A percentile compares a stretch with the other conserved stretches of the same genome.
Evolutionary conservation across 1,140 invertebrate genomes (phyloP).

Genomic region (Solen grandis): DNA sequence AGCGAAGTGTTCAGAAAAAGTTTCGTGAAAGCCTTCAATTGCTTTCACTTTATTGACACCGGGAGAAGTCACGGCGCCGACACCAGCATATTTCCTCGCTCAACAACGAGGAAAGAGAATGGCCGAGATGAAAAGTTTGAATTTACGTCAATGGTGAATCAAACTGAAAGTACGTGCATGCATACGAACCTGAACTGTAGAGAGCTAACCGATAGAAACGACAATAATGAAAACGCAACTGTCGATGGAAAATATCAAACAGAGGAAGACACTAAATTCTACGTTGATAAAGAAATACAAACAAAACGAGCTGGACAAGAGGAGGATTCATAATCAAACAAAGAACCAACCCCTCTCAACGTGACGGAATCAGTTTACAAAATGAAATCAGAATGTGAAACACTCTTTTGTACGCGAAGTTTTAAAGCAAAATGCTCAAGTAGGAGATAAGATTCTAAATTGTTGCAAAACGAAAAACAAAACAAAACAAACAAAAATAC

Average conservation of each 20-base stretch:
- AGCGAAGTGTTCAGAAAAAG: constrained; percentile 89
- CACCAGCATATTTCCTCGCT: constrained; percentile 91
- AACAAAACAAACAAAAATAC: no score
- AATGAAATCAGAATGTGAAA: no score
- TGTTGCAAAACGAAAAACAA: no score
- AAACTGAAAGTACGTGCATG: constrained; percentile 45
- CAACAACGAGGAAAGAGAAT: constrained; percentile 45
- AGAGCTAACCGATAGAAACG: constrained; percentile 8
- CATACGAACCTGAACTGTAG: constrained; percentile 11
- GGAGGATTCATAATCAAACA: no score
- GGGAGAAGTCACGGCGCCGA: constrained; percentile 87
- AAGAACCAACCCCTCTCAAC: no score
- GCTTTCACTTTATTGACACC: constrained; percentile 69
- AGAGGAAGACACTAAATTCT: constrained; percentile 18
- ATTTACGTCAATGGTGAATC: constrained; percentile 56
- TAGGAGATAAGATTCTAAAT: no score
- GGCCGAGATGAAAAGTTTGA: constrained; percentile 53
- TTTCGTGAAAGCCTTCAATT: constrained; percentile 88
- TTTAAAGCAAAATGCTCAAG: no score
- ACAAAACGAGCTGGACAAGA: constrained; percentile 50
- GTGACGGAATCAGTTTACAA: no score
- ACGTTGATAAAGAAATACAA: constrained; percentile 62
- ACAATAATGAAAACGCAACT: constrained; percentile 24
- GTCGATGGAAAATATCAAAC: constrained; percentile 8
- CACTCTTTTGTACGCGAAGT: no score